These are phyloP conservation scores for Epinephelus awoara DNA, from an alignment of 2,797 vertebrate genomes.

Conservation along the genomic window DNA sequence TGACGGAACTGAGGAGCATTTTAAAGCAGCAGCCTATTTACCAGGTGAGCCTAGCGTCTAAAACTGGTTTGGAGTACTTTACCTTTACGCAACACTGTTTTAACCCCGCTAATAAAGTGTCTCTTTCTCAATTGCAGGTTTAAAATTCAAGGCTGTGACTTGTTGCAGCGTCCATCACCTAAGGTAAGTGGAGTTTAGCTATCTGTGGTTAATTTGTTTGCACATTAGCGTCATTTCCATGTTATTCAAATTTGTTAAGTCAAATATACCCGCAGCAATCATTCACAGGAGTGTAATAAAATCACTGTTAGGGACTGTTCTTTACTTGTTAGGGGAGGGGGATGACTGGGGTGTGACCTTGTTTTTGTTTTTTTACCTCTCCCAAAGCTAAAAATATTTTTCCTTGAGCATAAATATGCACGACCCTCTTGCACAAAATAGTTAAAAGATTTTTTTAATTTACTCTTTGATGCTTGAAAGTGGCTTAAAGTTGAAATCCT, in stretches of 20 bases:
- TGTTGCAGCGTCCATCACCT: neutral
- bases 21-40: neutral
- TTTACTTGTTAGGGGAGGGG: too few species aligned
- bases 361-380: too few species aligned
- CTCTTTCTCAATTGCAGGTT: constrained; percentile 22
- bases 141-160: neutral
- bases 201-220: neutral
- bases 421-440: too few species aligned
- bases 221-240: neutral
- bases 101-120: constrained; percentile 11
- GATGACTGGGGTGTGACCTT: too few species aligned
- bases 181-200: constrained; percentile 42
- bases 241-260: neutral
- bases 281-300: neutral
- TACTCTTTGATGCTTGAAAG: too few species aligned
- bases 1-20: constrained; percentile 22
- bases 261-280: neutral
- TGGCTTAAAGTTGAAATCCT: too few species aligned
- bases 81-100: neutral
- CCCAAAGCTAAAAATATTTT: too few species aligned
- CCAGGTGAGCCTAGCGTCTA: constrained; percentile 50
- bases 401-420: too few species aligned
- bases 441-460: too few species aligned
- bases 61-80: neutral
- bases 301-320: neutral